phyloP scores from a whole-genome alignment of 1,140 invertebrate species.

The Galendromus occidentalis region DNA sequence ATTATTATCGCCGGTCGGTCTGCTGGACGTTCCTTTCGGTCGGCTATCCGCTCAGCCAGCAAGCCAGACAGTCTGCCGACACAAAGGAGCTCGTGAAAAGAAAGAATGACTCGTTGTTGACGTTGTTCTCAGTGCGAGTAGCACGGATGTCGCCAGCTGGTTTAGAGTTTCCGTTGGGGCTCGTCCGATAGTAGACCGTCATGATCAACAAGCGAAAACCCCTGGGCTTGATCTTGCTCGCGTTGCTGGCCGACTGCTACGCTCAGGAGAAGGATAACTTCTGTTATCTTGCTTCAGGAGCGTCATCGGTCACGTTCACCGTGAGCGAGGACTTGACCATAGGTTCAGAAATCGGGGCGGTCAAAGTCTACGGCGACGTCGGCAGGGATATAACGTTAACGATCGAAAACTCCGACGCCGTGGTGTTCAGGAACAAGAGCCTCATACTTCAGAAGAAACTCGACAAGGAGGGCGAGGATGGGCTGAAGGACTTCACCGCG shows the following conservation, averaged over 20 bases:
- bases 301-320: slow-evolving; percentile 69
- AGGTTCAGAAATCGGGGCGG: slow-evolving; percentile 47
- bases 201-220: too few relatives aligned
- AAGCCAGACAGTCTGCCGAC: too few relatives aligned
- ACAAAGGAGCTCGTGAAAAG: too few relatives aligned
- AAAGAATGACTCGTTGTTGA: too few relatives aligned
- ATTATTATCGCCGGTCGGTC: neutral
- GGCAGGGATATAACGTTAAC: slow-evolving; percentile 6
- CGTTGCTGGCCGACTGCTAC: neutral
- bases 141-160: too few relatives aligned
- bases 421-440: slow-evolving; percentile 53
- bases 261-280: slow-evolving; percentile 39
- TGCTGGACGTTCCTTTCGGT: too few relatives aligned
- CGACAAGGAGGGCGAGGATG: slow-evolving; percentile 44
- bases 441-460: slow-evolving; percentile 49
- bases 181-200: too few relatives aligned
- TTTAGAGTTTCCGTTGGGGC: too few relatives aligned
- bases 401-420: slow-evolving; percentile 44
- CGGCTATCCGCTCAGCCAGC: too few relatives aligned
- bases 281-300: slow-evolving; percentile 68
- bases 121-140: too few relatives aligned
- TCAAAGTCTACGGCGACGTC: slow-evolving; percentile 18
- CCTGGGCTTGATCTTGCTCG: neutral
- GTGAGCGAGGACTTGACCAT: slow-evolving; percentile 61
- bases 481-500: slow-evolving; percentile 19